phyloP scores from a whole-genome alignment of 2,797 vertebrate genomes.

The Percopsis omiscomaycus region DNA sequence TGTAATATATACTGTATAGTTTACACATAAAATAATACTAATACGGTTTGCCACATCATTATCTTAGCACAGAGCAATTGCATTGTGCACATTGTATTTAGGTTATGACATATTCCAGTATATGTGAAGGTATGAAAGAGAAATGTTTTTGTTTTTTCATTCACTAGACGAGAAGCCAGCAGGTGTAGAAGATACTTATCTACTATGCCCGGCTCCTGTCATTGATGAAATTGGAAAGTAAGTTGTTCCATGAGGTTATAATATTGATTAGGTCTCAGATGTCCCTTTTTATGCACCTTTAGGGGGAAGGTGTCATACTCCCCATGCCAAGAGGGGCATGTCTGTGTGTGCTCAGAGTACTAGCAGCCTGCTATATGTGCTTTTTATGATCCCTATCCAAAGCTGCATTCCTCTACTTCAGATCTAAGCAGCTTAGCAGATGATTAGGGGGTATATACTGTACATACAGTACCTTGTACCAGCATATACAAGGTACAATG shows the following conservation, averaged over 20 bases:
- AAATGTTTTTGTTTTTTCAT: not conserved
- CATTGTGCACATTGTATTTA: not conserved
- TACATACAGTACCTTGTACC: slow-evolving; percentile 12
- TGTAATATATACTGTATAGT: too few species aligned
- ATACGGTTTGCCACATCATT: too few species aligned
- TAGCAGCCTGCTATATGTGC: slow-evolving; percentile 50
- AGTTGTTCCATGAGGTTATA: slow-evolving; percentile 47
- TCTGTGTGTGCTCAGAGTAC: slow-evolving; percentile 11
- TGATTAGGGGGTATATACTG: slow-evolving; percentile 31
- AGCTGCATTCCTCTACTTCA: slow-evolving; percentile 54
- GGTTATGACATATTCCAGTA: not conserved
- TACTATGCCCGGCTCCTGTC: slow-evolving; percentile 87
- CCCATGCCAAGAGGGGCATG: not conserved
- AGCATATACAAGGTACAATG: slow-evolving; percentile 31
- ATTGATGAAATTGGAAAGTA: slow-evolving; percentile 86
- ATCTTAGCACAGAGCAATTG: not conserved
- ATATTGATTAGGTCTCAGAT: not conserved
- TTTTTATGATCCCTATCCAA: slow-evolving; percentile 52
- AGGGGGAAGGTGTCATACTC: not conserved
- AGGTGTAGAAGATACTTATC: slow-evolving; percentile 75
- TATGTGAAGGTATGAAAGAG: not conserved
- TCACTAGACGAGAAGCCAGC: slow-evolving; percentile 81
- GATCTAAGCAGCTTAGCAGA: slow-evolving; percentile 40
- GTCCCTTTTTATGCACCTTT: slow-evolving; percentile 7
- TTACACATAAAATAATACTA: too few species aligned